These are phyloP conservation scores for Aethes cnicana DNA, from an alignment of 2,888 invertebrate genomes.

Conservation along the genomic window DNA sequence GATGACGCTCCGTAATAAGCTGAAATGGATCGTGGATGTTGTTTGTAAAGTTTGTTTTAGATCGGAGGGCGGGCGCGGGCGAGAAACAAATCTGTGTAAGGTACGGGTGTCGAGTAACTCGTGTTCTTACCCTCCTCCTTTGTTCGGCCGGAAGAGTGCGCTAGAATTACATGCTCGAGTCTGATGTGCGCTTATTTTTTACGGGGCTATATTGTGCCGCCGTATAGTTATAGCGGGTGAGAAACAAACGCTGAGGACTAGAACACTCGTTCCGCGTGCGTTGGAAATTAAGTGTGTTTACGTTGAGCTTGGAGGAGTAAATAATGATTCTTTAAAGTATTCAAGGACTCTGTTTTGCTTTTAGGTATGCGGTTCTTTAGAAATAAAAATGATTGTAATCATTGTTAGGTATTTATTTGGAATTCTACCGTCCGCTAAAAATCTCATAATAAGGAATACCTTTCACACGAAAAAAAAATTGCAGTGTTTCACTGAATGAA, in stretches of 20 bases:
- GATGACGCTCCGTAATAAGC: conserved; percentile 43
- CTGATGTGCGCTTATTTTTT: conserved; percentile 83
- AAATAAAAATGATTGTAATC: too few species aligned
- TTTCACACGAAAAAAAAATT: too few species aligned
- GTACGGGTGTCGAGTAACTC: conserved; percentile 82
- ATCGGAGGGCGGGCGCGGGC: conserved; percentile 51
- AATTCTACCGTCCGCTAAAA: too few species aligned
- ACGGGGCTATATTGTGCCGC: conserved; percentile 77
- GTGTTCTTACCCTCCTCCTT: conserved; percentile 82
- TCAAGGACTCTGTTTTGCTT: too few species aligned
- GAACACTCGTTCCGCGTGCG: conserved; percentile 69
- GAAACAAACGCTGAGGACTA: conserved; percentile 64
- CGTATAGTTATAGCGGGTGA: conserved; percentile 78
- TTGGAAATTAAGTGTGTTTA: conserved; percentile 12
- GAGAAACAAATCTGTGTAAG: conserved; percentile 82
- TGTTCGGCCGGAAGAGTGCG: conserved; percentile 82
- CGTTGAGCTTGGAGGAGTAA: not conserved
- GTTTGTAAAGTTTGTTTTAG: conserved; percentile 60
- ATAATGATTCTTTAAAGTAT: not conserved
- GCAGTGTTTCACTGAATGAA: too few species aligned
- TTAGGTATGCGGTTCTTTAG: too few species aligned
- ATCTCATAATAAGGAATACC: too few species aligned
- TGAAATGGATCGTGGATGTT: conserved; percentile 58
- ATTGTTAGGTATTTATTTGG: too few species aligned
- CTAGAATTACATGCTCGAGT: conserved; percentile 82